A percentile compares a stretch with the other conserved stretches of the same genome.
Evolutionary conservation across 1,140 invertebrate genomes (phyloP).

Genomic region (Drosophila varians): DNA sequence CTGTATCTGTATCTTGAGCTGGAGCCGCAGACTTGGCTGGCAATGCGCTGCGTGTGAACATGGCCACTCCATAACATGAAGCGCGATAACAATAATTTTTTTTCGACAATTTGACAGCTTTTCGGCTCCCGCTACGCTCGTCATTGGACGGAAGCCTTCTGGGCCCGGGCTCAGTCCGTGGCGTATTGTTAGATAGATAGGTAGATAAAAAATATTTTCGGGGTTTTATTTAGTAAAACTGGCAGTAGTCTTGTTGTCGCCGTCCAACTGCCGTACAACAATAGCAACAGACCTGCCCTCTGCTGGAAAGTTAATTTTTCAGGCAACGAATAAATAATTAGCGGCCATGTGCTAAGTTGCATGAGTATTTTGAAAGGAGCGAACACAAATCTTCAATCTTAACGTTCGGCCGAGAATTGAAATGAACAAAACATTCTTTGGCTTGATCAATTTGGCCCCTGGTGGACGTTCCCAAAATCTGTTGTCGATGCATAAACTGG

Average conservation of each 20-base stretch:
- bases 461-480: slow-evolving; percentile 9
- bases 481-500: slow-evolving; percentile 44
- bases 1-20: slow-evolving; percentile 35
- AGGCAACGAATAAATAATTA: slow-evolving; percentile 82
- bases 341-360: slow-evolving; percentile 72
- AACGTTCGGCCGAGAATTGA: slow-evolving; percentile 22
- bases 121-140: slow-evolving; percentile 53
- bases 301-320: slow-evolving; percentile 78
- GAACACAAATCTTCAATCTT: slow-evolving; percentile 28
- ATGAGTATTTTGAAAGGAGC: slow-evolving; percentile 55
- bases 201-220: slow-evolving; percentile 31
- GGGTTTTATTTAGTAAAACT: slow-evolving; percentile 24
- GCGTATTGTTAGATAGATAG: slow-evolving; percentile 32
- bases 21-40: slow-evolving; percentile 15
- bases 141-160: slow-evolving; percentile 30
- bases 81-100: slow-evolving; percentile 67
- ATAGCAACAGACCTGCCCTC: slow-evolving; percentile 6
- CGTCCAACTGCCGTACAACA: slow-evolving; percentile 15
- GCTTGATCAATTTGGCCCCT: slow-evolving; percentile 65
- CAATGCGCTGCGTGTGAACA: slow-evolving; percentile 57
- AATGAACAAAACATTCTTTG: slow-evolving; percentile 64
- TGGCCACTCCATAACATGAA: slow-evolving; percentile 75
- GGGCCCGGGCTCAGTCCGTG: slow-evolving; percentile 18
- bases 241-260: slow-evolving; percentile 68
- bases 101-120: slow-evolving; percentile 81